Evolutionary conservation across 2,888 invertebrate genomes (phyloP), one percentile per base, ranked within the genome.

Genomic region (Megastigmus dorsalis): DNA sequence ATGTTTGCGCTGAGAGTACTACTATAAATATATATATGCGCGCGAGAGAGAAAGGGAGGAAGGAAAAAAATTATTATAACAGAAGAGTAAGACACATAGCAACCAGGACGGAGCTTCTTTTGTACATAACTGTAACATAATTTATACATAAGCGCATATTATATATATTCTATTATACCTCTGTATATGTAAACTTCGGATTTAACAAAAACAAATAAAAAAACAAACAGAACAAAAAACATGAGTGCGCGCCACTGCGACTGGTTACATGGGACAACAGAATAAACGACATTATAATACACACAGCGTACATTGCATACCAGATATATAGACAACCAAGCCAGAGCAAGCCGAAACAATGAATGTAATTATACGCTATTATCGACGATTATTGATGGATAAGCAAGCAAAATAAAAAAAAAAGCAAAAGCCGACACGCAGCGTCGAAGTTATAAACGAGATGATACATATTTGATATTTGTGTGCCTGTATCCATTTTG

Each of bases 401-500:
- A 59, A 52, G 20, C 23, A 26, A 50, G 33, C 48, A 20, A 23
- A 26, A 48, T 6, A 28, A n/a, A 38, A 54, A 4, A n/a, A 38
- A 9, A 0, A 9, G 33, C 33, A 23, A 10, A 1, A 84, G 77
- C 81, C 82, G 80, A 80, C 81, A 81, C 18, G 13, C 30, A 18
- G 13, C 30, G 33, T 54, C 54, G 38, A 62, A 33, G 30, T 55
- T 63, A 63, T 72, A 41, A 59, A 36, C 33, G 54, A 57, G 33
- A 66, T 38, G 73, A 86, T 84, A 85, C 86, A 85, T 86, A 86
- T 86, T 86, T 86, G 85, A 86, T 86, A 86, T 87, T 85, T 86
- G 86, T 86, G 86, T 87, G 86, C 86, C 86, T 87, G 86, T 86
- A 86, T 85, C 84, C 85, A 52, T 86, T 86, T 87, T 87, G 85